A percentile compares a stretch with the other conserved stretches of the same genome.
These are phyloP conservation scores for Calidris pygmaea DNA, from an alignment of 2,113 vertebrate species.

Conservation along the genomic window DNA sequence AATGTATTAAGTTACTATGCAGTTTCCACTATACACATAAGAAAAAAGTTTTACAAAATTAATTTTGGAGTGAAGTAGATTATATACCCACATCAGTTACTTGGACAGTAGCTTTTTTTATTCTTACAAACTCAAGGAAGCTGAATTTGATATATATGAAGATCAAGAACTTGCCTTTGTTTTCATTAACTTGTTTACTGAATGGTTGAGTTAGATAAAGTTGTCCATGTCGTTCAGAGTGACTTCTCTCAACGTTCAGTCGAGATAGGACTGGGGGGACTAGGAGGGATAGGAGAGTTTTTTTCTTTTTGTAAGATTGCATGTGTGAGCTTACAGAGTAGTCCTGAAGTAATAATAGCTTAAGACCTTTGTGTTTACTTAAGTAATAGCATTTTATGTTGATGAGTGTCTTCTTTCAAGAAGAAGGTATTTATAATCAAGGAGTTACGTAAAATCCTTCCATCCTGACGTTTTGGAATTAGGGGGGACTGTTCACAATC, in stretches of 20 bases:
- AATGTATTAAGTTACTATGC: background rate
- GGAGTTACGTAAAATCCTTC: background rate
- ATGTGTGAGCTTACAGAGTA: background rate
- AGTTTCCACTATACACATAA: background rate
- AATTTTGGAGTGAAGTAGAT: background rate
- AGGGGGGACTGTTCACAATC: background rate
- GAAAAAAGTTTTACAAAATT: background rate
- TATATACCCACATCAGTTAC: background rate
- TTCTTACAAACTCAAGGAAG: background rate
- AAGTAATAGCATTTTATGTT: background rate
- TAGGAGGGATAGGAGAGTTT: background rate
- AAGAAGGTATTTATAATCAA: background rate
- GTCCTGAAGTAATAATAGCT: background rate
- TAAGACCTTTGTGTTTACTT: background rate
- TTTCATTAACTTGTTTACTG: background rate
- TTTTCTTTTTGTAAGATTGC: background rate
- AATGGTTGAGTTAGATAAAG: background rate
- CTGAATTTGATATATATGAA: background rate
- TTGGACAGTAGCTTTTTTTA: background rate
- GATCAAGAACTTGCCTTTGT: background rate
- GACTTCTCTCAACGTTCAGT: background rate
- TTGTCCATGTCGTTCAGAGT: background rate
- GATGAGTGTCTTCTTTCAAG: background rate
- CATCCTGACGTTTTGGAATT: background rate
- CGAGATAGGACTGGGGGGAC: background rate